These are phyloP conservation scores for Macrobrachium nipponense DNA, from an alignment of 1,140 invertebrate species.

Conservation along the genomic window DNA sequence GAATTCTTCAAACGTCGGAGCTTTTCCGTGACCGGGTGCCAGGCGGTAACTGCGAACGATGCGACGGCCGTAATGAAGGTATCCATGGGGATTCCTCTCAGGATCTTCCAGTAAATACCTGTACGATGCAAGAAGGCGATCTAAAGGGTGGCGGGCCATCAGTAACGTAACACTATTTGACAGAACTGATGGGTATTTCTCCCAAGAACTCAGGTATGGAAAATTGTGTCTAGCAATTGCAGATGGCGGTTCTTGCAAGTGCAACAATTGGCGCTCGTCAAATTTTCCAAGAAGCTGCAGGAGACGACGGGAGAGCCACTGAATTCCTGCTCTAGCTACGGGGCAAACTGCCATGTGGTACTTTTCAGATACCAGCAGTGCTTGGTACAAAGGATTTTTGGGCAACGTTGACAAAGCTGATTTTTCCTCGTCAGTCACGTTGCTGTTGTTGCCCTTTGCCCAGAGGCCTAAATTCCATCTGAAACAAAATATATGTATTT, in stretches of 20 bases:
- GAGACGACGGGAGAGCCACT: conserved; percentile 55
- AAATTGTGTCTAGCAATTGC: conserved; percentile 47
- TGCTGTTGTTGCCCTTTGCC: background rate
- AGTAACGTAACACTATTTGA: conserved; percentile 43
- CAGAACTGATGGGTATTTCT: conserved; percentile 51
- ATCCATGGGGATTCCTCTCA: conserved; percentile 52
- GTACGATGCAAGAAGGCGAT: conserved; percentile 54
- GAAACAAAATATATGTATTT: background rate
- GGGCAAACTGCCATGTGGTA: conserved; percentile 50
- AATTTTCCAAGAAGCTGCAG: conserved; percentile 47
- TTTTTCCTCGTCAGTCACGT: conserved; percentile 17
- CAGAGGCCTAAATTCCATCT: conserved; percentile 55
- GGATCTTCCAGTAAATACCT: conserved; percentile 53
- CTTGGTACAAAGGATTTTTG: conserved; percentile 48
- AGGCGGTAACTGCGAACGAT: conserved; percentile 56
- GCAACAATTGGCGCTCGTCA: conserved; percentile 21
- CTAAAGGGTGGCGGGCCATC: conserved; percentile 58
- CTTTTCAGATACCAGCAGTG: conserved; percentile 53
- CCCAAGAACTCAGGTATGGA: conserved; percentile 58
- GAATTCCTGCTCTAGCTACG: conserved; percentile 38
- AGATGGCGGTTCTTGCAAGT: conserved; percentile 48
- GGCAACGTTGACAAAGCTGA: conserved; percentile 23
- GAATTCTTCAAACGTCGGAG: conserved; percentile 57
- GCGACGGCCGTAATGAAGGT: conserved; percentile 50
- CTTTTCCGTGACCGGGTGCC: conserved; percentile 22